Evolutionary conservation across 2,888 invertebrate genomes (phyloP), one percentile per base, ranked within the genome.

Genomic region (Osmoderma eremita): DNA sequence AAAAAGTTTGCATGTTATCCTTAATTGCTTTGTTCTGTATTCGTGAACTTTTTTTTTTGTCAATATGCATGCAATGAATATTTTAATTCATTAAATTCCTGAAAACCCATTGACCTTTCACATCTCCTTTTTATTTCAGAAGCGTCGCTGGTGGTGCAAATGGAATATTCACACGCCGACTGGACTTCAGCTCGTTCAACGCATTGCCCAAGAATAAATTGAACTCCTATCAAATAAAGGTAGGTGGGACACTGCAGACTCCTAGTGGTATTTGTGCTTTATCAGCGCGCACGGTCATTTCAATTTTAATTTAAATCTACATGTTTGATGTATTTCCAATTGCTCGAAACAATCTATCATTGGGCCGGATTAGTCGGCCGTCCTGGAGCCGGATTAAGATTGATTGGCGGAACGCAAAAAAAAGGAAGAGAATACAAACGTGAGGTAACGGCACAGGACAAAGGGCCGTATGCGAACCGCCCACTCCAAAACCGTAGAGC

Each of bases 191-290:
- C 78, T 94, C 95, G 63, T 95, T 97, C 88, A 95, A 95, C 83
- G 88, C 91, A 75, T 88, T 98, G 79, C 98, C 98, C 75, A 91
- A 91, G 83, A 92, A 95, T 82, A 97, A 97, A 86, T 91, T 97
- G 82, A 98, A 98, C 88, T 97, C 97, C 79, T 98, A 97, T 88
- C 97, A 98, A 88, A 97, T 98, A 82, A 98, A 98, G 94, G 96
- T 95, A 86, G 88, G 89, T 81, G 22, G 17, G 4, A 42, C 58
- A n/a, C n/a, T n/a, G n/a, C n/a, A n/a, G n/a, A n/a, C 24, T 24
- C 20, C 58, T 45, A 24, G 17, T n/a, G n/a, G n/a, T 61, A 61
- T 45, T 61, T 61, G 58, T 36, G 18, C 20, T 61, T 42, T 45
- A 17, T 30, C 45, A 24, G 64, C 22, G 51, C n/a, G 10, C 39